Base-by-base conservation (phyloP, 1,140 invertebrate genomes). In the Psix sp. region DNA sequence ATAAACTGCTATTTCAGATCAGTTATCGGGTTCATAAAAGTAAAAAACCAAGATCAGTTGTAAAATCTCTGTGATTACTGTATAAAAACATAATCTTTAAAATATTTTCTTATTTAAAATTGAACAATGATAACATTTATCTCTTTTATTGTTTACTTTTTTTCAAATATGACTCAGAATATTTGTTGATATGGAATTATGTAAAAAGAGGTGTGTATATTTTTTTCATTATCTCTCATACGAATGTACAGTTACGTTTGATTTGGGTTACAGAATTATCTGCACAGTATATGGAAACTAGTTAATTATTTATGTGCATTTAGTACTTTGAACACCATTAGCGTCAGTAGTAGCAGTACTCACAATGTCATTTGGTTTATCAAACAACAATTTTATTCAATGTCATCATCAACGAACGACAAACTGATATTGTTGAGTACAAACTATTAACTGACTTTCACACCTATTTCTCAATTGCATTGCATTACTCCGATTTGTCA, bases 291-390 rank as follows among this genome's bases (percentile, higher is more conserved):
- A 21, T 42, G 16, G 18, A 39, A 39, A 33, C 10, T n/a, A 45
- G 7, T 46, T 26, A 59, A 38, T 46, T 46, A 46, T 17, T 38
- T 39, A 59, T 46, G 54, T 11, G 17, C 21, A 40, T 40, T 29
- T 0, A n/a, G 43, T 36, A 60, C 56, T 60, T 48, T 49, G 43
- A 48, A 60, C 43, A 40, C 3, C 13, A 60, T 40, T 60, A 60
- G 48, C 24, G 20, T 49, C 21, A 40, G 15, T 21, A 33, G 33
- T 6, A 35, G 15, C 14, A 60, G 15, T 40, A 42, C 7, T 16
- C 26, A 40, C 33, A 48, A 48, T 40, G 43, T 60, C 56, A 40
- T 21, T 48, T 31, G 26, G 26, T 29, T 29, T 29, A 29, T 31
- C 43, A 40, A 49, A 33, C 10, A 16, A 5, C 45, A 48, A 49